Conservation (phyloP, 2,797 vertebrate species). For the Bovichtus diacanthus region DNA sequence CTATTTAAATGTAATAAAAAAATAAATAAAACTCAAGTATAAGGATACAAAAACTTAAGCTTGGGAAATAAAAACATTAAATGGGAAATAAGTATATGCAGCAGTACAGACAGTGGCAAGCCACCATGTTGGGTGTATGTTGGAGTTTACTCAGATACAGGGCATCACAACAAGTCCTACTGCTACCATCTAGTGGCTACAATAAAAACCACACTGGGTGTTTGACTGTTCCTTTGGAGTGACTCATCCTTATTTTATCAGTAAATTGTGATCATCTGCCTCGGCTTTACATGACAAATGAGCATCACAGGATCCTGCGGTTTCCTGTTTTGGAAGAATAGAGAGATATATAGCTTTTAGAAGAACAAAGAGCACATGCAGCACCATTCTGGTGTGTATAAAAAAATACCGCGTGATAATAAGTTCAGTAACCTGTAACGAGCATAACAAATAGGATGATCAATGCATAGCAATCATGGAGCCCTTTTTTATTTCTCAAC, state of each 20-base stretch:
- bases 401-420: neutral
- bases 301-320: neutral
- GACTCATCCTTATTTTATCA: slow-evolving; percentile 9
- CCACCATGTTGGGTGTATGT: neutral
- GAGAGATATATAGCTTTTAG: neutral
- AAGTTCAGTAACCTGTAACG: neutral
- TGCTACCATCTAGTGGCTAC: slow-evolving; percentile 50
- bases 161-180: neutral
- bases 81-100: neutral
- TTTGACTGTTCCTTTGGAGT: neutral
- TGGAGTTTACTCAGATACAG: neutral
- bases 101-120: neutral
- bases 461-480: neutral
- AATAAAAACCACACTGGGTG: slow-evolving; percentile 17
- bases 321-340: neutral
- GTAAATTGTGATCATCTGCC: neutral
- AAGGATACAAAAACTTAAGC: too few relatives aligned
- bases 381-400: too few relatives aligned
- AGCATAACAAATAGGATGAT: neutral
- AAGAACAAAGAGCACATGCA: neutral
- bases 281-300: neutral
- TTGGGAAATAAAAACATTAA: too few relatives aligned
- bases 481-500: neutral
- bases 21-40: too few relatives aligned
- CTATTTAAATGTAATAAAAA: too few relatives aligned